Base-by-base conservation (phyloP, 2,888 invertebrate genomes). In the Amphimallon solstitiale region DNA sequence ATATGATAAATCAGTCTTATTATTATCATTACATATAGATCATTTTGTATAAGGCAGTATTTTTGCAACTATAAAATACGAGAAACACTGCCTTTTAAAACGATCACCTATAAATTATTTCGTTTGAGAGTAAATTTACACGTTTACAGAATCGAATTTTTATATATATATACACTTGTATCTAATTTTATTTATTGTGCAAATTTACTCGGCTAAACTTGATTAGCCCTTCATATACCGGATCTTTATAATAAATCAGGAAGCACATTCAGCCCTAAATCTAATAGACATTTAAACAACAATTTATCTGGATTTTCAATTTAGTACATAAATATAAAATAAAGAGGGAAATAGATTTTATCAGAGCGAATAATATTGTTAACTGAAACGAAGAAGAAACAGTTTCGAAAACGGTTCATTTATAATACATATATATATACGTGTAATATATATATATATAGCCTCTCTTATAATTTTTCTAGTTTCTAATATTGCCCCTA, bases 1-100 rank as follows among this genome's bases (percentile, higher is more conserved):
- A 81, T 81, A 81, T 80, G 79, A 80, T 74, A 74, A 76, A 81
- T 81, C 81, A 81, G 81, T 81, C 81, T 82, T 81, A 80, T 80
- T 75, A 76, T 69, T 72, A 67, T 69, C 68, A 59, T 54, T 21
- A n/a, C 35, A n/a, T 15, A 37, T 52, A 21, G 54, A 54, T 38
- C 54, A 21, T 40, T 21, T 23, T 7, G 1, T 7, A 34, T 14
- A 38, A 54, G 38, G 14, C 54, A 40, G 54, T 12, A 54, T 17
- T 38, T 15, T 37, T 14, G 6, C 12, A 15, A 9, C 9, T 38
- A 2, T 38, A 10, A 9, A 12, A 37, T 52, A 10, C 37, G 21
- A 34, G 21, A 54, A 54, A 17, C 37, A 54, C 40, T 54, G 38
- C 54, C 38, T 21, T 21, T 43, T 34, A 19, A 19, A 21, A 40